These are phyloP conservation scores for Macrosteles quadrilineatus DNA, from an alignment of 1,140 invertebrate species.

Conservation along the genomic window DNA sequence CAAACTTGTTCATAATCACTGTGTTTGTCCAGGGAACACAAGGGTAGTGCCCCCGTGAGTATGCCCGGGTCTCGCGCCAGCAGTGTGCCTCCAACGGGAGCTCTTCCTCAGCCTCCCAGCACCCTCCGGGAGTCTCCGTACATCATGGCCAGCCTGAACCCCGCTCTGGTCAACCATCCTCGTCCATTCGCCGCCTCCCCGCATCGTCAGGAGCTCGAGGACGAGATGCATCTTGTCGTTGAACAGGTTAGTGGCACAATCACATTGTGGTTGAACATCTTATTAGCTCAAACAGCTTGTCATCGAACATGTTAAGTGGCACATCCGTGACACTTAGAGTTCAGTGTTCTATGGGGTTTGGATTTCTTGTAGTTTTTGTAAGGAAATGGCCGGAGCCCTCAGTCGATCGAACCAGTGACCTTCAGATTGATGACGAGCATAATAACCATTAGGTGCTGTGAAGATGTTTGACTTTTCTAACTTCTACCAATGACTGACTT, in stretches of 20 bases:
- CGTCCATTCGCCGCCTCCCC: constrained; percentile 23
- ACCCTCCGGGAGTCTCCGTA: constrained; percentile 13
- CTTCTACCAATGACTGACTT: no score
- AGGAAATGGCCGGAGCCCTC: no score
- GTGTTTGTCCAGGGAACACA: neutral
- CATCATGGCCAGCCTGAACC: constrained; percentile 34
- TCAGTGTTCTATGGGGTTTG: no score
- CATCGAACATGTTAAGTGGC: no score
- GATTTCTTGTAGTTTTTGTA: no score
- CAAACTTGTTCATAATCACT: no score
- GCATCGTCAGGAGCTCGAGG: constrained; percentile 34
- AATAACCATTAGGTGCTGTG: no score
- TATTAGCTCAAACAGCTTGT: no score
- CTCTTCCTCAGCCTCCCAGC: constrained; percentile 23
- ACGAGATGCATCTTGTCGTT: constrained; percentile 30
- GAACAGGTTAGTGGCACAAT: constrained; percentile 35
- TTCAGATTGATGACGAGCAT: no score
- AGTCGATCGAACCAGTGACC: no score
- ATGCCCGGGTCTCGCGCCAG: constrained; percentile 21
- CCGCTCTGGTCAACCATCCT: constrained; percentile 26
- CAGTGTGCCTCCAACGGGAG: constrained; percentile 25
- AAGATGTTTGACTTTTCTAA: no score
- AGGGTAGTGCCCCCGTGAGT: neutral
- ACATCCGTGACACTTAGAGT: no score
- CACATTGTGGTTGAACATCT: neutral